phyloP scores from a whole-genome alignment of 2,113 vertebrate genomes.

The Salminus brasiliensis region DNA sequence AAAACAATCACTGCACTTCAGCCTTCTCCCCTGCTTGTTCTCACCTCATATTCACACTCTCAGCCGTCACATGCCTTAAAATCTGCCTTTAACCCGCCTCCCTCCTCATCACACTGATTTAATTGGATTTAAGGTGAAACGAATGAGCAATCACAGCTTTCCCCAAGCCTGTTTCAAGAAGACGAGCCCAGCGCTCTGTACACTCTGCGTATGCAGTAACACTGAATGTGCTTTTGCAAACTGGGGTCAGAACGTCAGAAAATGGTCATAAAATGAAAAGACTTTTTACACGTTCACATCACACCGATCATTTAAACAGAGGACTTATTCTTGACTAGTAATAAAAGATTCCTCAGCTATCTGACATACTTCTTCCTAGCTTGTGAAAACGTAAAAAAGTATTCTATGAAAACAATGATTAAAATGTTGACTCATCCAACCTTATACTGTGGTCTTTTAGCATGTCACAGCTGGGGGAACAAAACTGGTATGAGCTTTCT shows the following conservation, averaged over 20 bases:
- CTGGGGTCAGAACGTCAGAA: conserved; percentile 14
- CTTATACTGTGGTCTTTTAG: conserved; percentile 43
- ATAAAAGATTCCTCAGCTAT: conserved; percentile 56
- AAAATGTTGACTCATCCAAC: conserved; percentile 69
- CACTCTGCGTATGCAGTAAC: conserved; percentile 12
- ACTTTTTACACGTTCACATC: conserved; percentile 57
- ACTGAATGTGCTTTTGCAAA: conserved; percentile 3
- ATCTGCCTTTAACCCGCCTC: background rate
- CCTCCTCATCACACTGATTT: background rate
- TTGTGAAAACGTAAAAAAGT: conserved; percentile 81
- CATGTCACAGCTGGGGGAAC: too few relatives aligned
- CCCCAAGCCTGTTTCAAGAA: background rate
- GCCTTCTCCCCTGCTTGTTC: background rate
- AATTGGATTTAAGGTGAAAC: background rate
- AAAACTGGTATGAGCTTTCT: too few relatives aligned
- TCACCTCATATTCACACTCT: background rate
- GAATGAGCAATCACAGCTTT: background rate
- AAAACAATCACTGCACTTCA: background rate
- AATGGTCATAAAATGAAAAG: conserved; percentile 27
- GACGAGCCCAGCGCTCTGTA: conserved; percentile 3
- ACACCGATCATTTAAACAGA: conserved; percentile 57
- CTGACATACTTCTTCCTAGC: conserved; percentile 71
- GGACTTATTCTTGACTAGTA: conserved; percentile 54
- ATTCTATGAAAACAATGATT: conserved; percentile 75
- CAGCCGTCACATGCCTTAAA: background rate